Conservation (phyloP, 2,113 vertebrate genomes). For the Herpetotheres cachinnans region DNA sequence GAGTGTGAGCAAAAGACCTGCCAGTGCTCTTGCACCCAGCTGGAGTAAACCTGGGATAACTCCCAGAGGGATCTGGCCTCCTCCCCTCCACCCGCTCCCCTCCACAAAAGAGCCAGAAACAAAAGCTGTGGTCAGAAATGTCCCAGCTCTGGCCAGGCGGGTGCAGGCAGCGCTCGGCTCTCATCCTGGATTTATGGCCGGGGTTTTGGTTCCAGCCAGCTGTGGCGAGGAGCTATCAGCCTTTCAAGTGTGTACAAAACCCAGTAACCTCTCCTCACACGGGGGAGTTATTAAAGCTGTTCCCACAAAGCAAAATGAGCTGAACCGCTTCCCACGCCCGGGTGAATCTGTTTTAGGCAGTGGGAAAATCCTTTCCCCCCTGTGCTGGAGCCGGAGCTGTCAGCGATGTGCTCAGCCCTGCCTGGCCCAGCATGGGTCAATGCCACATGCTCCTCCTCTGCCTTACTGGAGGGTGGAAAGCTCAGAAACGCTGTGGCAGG, state of each 20-base stretch:
- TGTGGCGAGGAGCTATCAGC: conserved; percentile 32
- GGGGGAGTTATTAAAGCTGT: conserved; percentile 60
- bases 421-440: neutral
- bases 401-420: neutral
- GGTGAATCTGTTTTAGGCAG: conserved; percentile 22
- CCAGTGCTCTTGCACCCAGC: neutral
- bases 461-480: neutral
- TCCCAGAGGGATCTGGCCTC: neutral
- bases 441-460: neutral
- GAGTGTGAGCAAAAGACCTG: neutral
- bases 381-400: neutral
- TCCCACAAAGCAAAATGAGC: conserved; percentile 52
- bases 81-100: neutral
- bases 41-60: neutral
- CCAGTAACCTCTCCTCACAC: conserved; percentile 52
- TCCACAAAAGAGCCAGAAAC: neutral
- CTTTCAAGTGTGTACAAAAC: conserved; percentile 49
- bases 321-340: conserved; percentile 42
- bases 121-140: neutral
- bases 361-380: conserved; percentile 21
- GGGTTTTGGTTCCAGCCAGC: conserved; percentile 57
- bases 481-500: fast-evolving
- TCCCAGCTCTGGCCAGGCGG: neutral
- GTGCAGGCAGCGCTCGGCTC: neutral
- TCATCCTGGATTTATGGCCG: conserved; percentile 20